Evolutionary conservation across 2,888 invertebrate genomes (phyloP), one percentile per base, ranked within the genome.

Genomic region (Tipula unca): DNA sequence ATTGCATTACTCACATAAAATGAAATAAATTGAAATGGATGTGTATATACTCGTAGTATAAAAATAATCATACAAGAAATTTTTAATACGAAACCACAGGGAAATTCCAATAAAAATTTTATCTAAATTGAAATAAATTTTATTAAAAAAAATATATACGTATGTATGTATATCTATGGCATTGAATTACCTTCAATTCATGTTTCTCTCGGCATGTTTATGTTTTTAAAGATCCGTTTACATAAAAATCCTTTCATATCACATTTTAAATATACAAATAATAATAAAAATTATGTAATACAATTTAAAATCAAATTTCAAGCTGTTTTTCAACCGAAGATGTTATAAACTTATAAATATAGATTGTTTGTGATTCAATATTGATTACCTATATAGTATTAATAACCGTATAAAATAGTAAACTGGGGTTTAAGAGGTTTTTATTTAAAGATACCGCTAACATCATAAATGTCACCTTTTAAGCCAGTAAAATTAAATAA

Each of bases 51-150:
- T 13, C n/a, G n/a, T n/a, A n/a, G 13, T 69, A 25, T 25, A 69
- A 20, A 20, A 25, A 69, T 69, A 69, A 69, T 69, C 69, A 69
- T 69, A 10, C 4, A 25, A 69, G 25, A 25, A 69, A 25, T 69
- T 1, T 25, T 25, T 69, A 69, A 69, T 69, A 69, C 25, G 10
- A 69, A 69, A 69, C 69, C 69, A 69, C 69, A 69, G 69, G 69
- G 69, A 69, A 69, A 69, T 69, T 69, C 69, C 69, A 69, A 69
- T 69, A 69, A 69, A 69, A 69, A 25, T 69, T 69, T 69, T 69
- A 69, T 69, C 69, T 69, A 69, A 69, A 69, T 69, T 69, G 69
- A 69, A 69, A 69, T 69, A 69, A 69, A 69, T 69, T 69, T 69
- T 69, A 69, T 25, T 54, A 25, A 17, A 48, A 54, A 54, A 25